phyloP scores from a whole-genome alignment of 2,113 vertebrate genomes.

The Labrus mixtus region DNA sequence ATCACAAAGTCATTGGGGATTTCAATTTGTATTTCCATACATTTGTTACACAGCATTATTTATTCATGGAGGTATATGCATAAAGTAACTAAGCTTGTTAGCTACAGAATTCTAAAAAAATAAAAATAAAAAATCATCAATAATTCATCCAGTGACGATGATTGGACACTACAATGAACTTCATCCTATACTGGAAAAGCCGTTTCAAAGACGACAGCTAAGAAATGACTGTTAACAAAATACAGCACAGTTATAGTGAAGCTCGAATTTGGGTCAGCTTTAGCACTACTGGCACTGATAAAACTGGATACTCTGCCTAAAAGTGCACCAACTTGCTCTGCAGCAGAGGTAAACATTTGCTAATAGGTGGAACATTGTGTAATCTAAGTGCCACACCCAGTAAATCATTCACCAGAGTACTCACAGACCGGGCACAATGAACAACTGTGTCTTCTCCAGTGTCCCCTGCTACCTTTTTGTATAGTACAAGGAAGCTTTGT shows the following conservation, averaged over 20 bases:
- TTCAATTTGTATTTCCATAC: conserved; percentile 31
- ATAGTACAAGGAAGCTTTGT: not conserved
- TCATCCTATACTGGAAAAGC: not conserved
- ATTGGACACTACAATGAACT: not conserved
- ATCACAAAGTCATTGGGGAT: not conserved
- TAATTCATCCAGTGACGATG: not conserved
- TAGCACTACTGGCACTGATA: not conserved
- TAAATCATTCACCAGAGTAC: conserved; percentile 64
- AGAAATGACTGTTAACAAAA: not conserved
- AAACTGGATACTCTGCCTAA: not conserved
- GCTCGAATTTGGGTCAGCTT: not conserved
- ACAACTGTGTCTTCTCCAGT: not conserved
- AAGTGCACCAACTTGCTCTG: not conserved
- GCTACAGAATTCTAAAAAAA: conserved; percentile 35
- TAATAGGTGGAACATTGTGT: not conserved
- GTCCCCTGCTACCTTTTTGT: not conserved
- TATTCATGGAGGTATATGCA: conserved; percentile 48
- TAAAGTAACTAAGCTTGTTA: conserved; percentile 27
- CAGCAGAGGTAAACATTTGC: conserved; percentile 35
- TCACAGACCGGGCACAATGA: conserved; percentile 2
- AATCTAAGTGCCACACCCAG: conserved; percentile 55
- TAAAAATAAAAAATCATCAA: too few relatives aligned
- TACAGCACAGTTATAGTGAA: not conserved
- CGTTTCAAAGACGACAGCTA: not conserved
- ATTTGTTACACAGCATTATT: conserved; percentile 31